Base-by-base conservation (phyloP, 2,888 invertebrate genomes). In the Trichacis sp. region DNA sequence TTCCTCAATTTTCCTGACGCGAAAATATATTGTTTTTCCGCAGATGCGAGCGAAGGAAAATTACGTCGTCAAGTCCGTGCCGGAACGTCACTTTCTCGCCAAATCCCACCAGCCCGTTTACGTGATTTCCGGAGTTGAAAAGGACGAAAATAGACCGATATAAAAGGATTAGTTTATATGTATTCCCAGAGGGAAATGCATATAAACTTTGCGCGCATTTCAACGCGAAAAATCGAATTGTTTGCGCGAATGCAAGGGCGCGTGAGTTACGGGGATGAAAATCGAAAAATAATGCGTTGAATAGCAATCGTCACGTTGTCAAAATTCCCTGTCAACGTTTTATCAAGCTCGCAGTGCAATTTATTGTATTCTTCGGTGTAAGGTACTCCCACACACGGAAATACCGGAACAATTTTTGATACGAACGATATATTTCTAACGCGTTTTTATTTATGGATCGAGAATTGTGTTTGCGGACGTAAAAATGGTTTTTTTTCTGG, bases 121-220 rank as follows among this genome's bases (percentile, higher is more conserved):
- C 79, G 90, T 91, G 14, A 89, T 91, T 72, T 88, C 91, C 14
- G 89, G 90, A 2, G 87, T 88, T 67, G 90, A 91, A 73, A 90
- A 90, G 73, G 87, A 87, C 12, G 88, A 79, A 18, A 79, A 77
- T 52, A 61, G 46, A 59, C 51, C 61, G 59, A 49, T 59, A 58
- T 51, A 64, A 61, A 17, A 57, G 54, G 52, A 36, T n/a, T 15
- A 12, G 14, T 40, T 12, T 51, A 58, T 58, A 45, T n/a, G n/a
- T 19, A 11, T 19, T 11, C 45, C 8, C 17, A 3, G 3, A 8
- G 40, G 14, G 14, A 40, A n/a, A 8, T 15, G 14, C 9, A 9
- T n/a, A 36, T 36, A 9, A 36, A 40, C 40, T 40, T 40, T 2
- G 40, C 14, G 40, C n/a, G 33, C 33, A 33, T 33, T n/a, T 33